phyloP scores from a whole-genome alignment of 1,140 invertebrate genomes.

The Hyphantria cunea region DNA sequence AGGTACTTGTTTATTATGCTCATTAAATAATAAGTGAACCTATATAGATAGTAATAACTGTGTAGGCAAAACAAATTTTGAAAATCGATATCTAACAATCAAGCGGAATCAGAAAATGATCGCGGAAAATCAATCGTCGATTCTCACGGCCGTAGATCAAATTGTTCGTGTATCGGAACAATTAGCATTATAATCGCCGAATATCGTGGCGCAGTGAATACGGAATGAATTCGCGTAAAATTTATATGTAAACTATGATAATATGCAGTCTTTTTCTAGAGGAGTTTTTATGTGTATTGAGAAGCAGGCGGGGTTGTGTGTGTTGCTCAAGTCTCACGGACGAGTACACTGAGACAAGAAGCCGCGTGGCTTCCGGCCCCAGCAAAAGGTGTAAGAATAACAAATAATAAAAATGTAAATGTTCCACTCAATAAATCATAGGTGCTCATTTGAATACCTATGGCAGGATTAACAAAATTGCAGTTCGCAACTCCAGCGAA shows the following conservation, averaged over 20 bases:
- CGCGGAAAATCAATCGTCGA: constrained; percentile 71
- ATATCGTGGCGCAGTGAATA: constrained; percentile 70
- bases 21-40: background rate
- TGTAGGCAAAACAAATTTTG: constrained; percentile 42
- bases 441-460: constrained; percentile 80
- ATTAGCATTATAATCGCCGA: constrained; percentile 78
- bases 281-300: constrained; percentile 53
- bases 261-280: constrained; percentile 65
- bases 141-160: constrained; percentile 79
- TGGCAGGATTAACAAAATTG: constrained; percentile 73
- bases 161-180: constrained; percentile 71
- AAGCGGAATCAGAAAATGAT: constrained; percentile 47
- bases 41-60: constrained; percentile 1
- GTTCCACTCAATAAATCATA: constrained; percentile 83
- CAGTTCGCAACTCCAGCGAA: constrained; percentile 62
- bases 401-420: constrained; percentile 84
- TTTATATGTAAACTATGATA: constrained; percentile 82
- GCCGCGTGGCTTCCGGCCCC: constrained; percentile 79
- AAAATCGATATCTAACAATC: constrained; percentile 52
- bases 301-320: constrained; percentile 47
- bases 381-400: constrained; percentile 82
- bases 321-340: constrained; percentile 70
- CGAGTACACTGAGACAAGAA: constrained; percentile 75
- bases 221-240: constrained; percentile 79
- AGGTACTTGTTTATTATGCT: no score